Evolutionary conservation across 2,888 invertebrate species (phyloP).

Genomic region (Erpobdella octoculata): DNA sequence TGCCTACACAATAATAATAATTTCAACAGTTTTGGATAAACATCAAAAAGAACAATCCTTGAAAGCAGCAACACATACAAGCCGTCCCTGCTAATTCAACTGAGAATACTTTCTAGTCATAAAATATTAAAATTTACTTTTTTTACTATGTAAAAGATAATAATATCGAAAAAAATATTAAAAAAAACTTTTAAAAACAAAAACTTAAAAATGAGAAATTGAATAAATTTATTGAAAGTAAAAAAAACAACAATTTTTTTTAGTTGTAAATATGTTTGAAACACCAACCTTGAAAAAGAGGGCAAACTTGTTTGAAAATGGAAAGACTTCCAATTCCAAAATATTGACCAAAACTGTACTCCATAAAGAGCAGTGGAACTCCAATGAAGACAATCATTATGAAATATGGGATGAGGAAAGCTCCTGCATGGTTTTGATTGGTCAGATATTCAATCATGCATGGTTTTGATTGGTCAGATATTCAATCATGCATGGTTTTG

Average conservation of each 20-base stretch:
- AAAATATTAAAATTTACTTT: too few relatives aligned
- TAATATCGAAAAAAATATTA: background rate
- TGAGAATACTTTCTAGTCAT: too few relatives aligned
- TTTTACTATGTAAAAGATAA: background rate
- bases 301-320: slow-evolving; percentile 39
- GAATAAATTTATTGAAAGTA: too few relatives aligned
- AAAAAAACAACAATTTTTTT: background rate
- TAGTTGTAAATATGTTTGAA: background rate
- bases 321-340: slow-evolving; percentile 38
- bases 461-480: too few relatives aligned
- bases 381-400: slow-evolving; percentile 39
- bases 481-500: too few relatives aligned
- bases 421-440: slow-evolving; percentile 35
- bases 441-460: too few relatives aligned
- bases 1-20: too few relatives aligned
- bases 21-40: too few relatives aligned
- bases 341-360: slow-evolving; percentile 39
- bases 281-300: slow-evolving; percentile 38
- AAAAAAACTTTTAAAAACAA: background rate
- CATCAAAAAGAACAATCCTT: too few relatives aligned
- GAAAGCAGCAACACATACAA: too few relatives aligned
- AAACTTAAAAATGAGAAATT: too few relatives aligned
- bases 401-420: slow-evolving; percentile 38
- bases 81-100: too few relatives aligned
- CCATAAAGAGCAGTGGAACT: slow-evolving; percentile 39